Conservation (phyloP, 2,113 vertebrate genomes). For the Tonatia bakeri region DNA sequence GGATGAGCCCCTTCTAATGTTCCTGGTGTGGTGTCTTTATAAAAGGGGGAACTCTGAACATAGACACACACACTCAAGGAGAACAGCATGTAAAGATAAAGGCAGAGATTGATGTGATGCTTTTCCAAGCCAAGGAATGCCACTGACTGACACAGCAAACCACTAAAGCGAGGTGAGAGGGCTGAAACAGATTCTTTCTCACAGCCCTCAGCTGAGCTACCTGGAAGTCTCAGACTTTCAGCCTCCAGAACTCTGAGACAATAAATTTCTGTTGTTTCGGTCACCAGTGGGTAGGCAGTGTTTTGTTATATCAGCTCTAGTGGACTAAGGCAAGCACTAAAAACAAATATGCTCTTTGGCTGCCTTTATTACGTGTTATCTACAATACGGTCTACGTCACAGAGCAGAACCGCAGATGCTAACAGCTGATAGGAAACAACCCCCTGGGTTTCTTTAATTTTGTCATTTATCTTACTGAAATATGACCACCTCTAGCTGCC, state of each 20-base stretch:
- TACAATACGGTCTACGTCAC: neutral
- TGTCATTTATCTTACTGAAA: neutral
- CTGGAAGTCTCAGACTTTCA: neutral
- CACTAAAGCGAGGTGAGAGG: neutral
- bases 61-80: neutral
- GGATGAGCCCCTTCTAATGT: neutral
- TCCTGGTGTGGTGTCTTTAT: neutral
- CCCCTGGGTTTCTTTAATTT: neutral
- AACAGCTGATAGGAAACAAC: neutral
- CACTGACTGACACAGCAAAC: neutral
- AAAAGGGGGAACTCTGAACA: neutral
- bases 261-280: neutral
- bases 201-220: no score
- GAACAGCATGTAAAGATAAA: neutral
- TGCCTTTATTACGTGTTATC: neutral
- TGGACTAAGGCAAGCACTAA: neutral
- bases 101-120: no score
- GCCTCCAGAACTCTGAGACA: neutral
- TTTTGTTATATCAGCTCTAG: neutral
- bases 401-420: neutral
- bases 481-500: neutral
- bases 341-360: neutral
- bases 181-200: neutral
- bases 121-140: neutral
- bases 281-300: no score